phyloP scores from a whole-genome alignment of 2,113 vertebrate species.

The Chaetodon auriga region DNA sequence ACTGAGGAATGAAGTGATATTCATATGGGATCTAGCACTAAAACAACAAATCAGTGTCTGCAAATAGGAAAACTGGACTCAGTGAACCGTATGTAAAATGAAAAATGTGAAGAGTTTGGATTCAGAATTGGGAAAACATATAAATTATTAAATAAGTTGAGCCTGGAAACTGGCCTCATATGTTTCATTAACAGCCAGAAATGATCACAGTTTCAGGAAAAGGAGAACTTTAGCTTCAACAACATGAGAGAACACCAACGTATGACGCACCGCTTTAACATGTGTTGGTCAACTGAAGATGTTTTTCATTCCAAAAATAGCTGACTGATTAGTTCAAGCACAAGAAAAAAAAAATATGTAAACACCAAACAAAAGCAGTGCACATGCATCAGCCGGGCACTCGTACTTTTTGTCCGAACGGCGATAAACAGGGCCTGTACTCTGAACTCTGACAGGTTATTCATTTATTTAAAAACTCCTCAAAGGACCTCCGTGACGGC shows the following conservation, averaged over 20 bases:
- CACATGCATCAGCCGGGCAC: slow-evolving; percentile 27
- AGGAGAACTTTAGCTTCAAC: not conserved
- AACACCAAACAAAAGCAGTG: slow-evolving; percentile 33
- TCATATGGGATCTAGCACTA: not conserved
- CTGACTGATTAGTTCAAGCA: not conserved
- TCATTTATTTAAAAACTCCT: slow-evolving; percentile 25
- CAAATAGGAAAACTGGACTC: not conserved
- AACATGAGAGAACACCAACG: not conserved
- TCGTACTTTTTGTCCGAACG: slow-evolving; percentile 32
- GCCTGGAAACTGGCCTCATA: not conserved
- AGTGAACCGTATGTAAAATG: not conserved
- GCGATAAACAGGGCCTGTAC: slow-evolving; percentile 46
- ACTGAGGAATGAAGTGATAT: not conserved
- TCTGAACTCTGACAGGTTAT: slow-evolving; percentile 41
- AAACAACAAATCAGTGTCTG: not conserved
- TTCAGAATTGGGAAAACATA: not conserved
- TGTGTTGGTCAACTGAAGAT: slow-evolving; percentile 9
- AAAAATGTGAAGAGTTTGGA: not conserved
- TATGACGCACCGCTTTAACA: not conserved
- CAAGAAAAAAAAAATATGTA: slow-evolving; percentile 19
- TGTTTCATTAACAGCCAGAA: not conserved
- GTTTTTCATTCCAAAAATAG: slow-evolving; percentile 63
- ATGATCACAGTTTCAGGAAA: not conserved
- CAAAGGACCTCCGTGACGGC: not conserved
- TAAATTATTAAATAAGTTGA: not conserved